phyloP scores from a whole-genome alignment of 2,113 vertebrate genomes.

The Cyprinus carpio region DNA sequence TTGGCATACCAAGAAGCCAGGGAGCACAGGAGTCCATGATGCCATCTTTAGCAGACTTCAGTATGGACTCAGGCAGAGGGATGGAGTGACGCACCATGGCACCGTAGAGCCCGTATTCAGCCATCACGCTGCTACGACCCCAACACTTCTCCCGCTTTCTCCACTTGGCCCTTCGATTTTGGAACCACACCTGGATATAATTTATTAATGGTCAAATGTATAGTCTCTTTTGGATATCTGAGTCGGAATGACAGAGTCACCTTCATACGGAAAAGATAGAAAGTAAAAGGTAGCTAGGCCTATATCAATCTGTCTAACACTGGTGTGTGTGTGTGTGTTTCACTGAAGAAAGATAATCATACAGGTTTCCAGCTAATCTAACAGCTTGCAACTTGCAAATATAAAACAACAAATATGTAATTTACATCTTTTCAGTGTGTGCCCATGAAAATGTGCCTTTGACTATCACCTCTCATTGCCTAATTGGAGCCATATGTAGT shows the following conservation, averaged over 20 bases:
- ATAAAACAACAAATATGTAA: background rate
- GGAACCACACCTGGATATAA: conserved; percentile 91
- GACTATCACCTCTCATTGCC: background rate
- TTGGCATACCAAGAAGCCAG: conserved; percentile 92
- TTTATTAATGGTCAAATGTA: background rate
- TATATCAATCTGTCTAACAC: too few relatives aligned
- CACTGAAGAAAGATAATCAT: too few relatives aligned
- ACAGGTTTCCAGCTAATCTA: background rate
- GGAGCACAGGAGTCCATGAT: conserved; percentile 99
- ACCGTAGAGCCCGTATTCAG: conserved; percentile 94
- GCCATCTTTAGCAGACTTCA: conserved; percentile 98
- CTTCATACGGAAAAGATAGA: too few relatives aligned
- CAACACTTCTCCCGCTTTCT: conserved; percentile 98
- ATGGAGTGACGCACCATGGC: conserved; percentile 99
- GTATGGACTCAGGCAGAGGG: conserved; percentile 96
- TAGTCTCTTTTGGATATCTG: background rate
- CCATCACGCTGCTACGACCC: conserved; percentile 99
- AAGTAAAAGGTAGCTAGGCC: too few relatives aligned
- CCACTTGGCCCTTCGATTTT: conserved; percentile 98
- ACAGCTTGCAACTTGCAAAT: background rate
- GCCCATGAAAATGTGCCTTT: background rate
- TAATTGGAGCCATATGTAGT: background rate
- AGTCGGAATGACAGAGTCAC: background rate
- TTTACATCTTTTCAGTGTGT: conserved; percentile 16
- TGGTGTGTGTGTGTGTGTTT: too few relatives aligned